Percentiles rank a stretch among this genome's conserved stretches.
Evolutionary conservation across 1,140 invertebrate species (phyloP).

Genomic region (Calliopsis andreniformis): DNA sequence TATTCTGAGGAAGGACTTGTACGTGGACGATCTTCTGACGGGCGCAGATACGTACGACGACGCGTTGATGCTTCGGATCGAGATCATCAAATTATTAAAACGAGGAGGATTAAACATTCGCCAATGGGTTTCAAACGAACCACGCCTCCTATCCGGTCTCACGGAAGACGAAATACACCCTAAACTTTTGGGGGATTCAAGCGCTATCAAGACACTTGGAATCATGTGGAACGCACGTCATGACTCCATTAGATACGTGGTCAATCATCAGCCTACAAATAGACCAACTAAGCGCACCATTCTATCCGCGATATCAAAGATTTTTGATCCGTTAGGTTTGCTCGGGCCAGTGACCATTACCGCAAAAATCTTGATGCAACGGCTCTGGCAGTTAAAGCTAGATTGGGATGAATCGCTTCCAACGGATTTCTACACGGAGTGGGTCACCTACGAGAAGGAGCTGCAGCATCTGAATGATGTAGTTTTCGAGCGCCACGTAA

Average conservation of each 20-base stretch:
- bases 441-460: background rate
- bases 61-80: background rate
- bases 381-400: background rate
- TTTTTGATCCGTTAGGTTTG: constrained; percentile 16
- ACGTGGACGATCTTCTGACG: background rate
- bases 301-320: background rate
- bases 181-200: too few species aligned
- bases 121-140: constrained; percentile 4
- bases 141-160: too few species aligned
- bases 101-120: background rate
- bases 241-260: too few species aligned
- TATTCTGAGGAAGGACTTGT: background rate
- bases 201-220: too few species aligned
- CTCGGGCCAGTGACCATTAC: background rate
- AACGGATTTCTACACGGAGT: background rate
- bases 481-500: background rate
- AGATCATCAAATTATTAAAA: background rate
- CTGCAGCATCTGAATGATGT: background rate
- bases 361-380: constrained; percentile 31
- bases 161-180: too few species aligned
- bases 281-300: constrained; percentile 27
- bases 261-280: too few species aligned
- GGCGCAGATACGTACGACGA: background rate
- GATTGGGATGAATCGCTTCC: constrained; percentile 26
- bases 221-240: too few species aligned